These are phyloP conservation scores for Esperia sulphurella DNA, from an alignment of 2,888 invertebrate genomes.

Conservation along the genomic window DNA sequence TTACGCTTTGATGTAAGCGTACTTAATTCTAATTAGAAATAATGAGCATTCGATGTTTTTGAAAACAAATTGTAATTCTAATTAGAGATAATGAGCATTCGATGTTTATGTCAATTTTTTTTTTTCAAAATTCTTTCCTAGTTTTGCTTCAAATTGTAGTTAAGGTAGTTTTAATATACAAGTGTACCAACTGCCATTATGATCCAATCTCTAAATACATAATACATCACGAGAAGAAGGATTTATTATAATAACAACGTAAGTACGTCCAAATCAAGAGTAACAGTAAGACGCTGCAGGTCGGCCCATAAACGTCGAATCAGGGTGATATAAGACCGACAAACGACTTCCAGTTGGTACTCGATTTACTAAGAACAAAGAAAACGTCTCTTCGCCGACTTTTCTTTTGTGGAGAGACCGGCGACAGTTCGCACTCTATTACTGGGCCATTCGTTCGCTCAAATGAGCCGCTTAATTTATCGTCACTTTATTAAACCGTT, in stretches of 20 bases:
- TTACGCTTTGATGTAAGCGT: too few species aligned
- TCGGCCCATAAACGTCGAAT: constrained; percentile 71
- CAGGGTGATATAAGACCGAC: constrained; percentile 72
- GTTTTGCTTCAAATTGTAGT: too few species aligned
- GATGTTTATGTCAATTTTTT: too few species aligned
- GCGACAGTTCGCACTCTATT: constrained; percentile 71
- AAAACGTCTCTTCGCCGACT: constrained; percentile 49
- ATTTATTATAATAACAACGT: constrained; percentile 29
- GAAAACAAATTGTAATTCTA: too few species aligned
- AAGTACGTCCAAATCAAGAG: constrained; percentile 47
- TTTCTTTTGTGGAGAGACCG: constrained; percentile 63
- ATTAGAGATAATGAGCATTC: too few species aligned
- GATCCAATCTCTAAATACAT: too few species aligned
- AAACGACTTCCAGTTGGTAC: constrained; percentile 58
- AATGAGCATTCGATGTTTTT: too few species aligned
- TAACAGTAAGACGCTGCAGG: constrained; percentile 48
- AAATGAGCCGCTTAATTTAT: constrained; percentile 74
- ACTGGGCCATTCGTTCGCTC: constrained; percentile 66
- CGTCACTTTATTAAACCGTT: constrained; percentile 19
- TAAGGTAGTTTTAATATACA: too few species aligned
- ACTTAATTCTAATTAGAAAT: too few species aligned
- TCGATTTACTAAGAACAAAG: constrained; percentile 75
- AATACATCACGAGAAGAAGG: not conserved
- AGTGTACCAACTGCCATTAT: too few species aligned
- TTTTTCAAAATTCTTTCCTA: too few species aligned